Evolutionary conservation across 2,113 vertebrate species (phyloP).

Genomic region (Centrocercus urophasianus): DNA sequence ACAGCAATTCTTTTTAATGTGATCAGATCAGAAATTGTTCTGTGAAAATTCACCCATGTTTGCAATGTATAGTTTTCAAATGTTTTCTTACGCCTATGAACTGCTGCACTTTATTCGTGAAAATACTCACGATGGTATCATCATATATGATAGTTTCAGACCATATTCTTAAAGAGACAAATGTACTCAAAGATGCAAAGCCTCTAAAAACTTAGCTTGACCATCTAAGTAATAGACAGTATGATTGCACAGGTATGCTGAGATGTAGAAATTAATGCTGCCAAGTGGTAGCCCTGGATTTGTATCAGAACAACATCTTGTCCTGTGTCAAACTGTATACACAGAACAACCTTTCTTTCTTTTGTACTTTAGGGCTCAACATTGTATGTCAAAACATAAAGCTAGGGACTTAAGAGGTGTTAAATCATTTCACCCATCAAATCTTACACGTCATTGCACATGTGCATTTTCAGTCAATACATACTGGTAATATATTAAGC

Average conservation of each 20-base stretch:
- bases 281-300: background rate
- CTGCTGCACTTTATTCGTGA: background rate
- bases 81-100: background rate
- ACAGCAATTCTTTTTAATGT: background rate
- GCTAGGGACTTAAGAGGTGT: background rate
- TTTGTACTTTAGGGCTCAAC: background rate
- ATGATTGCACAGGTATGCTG: background rate
- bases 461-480: slow-evolving; percentile 11
- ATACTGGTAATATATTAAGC: background rate
- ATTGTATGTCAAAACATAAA: background rate
- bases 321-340: background rate
- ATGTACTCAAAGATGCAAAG: background rate
- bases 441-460: background rate
- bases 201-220: background rate
- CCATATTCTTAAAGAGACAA: background rate
- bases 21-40: background rate
- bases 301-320: background rate
- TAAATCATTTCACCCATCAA: background rate
- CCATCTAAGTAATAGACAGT: background rate
- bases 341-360: background rate
- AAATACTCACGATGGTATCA: background rate
- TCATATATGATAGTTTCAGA: background rate
- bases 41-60: background rate
- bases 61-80: background rate
- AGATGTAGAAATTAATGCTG: background rate